Percentiles rank a stretch among this genome's conserved stretches.
These are phyloP conservation scores for Rhyacichthys aspro DNA, from an alignment of 2,797 vertebrate species.

Conservation along the genomic window DNA sequence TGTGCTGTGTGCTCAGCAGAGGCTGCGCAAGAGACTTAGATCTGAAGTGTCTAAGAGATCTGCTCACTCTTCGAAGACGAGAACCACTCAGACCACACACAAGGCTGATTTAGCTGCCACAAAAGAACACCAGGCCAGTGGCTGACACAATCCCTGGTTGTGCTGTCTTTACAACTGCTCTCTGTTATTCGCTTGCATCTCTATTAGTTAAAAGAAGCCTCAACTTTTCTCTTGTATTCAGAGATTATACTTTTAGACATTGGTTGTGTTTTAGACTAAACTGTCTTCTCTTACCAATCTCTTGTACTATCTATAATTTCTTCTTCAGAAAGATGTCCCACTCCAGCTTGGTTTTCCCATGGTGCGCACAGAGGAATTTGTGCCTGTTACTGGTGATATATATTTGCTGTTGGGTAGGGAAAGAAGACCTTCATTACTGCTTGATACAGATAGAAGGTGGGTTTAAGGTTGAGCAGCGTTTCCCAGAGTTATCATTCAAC, in stretches of 20 bases:
- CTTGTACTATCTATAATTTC: background rate
- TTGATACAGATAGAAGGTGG: constrained; percentile 34
- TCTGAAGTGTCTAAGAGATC: constrained; percentile 73
- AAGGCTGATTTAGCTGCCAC: constrained; percentile 60
- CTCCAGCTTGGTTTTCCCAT: constrained; percentile 58
- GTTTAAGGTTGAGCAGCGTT: constrained; percentile 37
- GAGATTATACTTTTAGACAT: constrained; percentile 5
- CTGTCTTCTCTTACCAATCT: background rate
- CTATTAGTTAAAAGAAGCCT: constrained; percentile 18
- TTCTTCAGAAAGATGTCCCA: constrained; percentile 40
- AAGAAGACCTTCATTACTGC: constrained; percentile 56
- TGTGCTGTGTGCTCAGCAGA: constrained; percentile 60
- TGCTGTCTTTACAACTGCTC: constrained; percentile 44
- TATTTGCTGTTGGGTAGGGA: constrained; percentile 56
- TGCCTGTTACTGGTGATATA: constrained; percentile 73
- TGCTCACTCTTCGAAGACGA: constrained; percentile 62
- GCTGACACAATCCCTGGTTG: constrained; percentile 47
- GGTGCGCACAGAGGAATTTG: constrained; percentile 63
- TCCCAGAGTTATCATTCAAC: constrained; percentile 59
- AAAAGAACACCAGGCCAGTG: constrained; percentile 54
- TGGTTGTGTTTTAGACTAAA: constrained; percentile 14
- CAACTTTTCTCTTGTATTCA: constrained; percentile 5
- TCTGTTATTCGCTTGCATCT: constrained; percentile 23
- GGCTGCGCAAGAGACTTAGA: constrained; percentile 63
- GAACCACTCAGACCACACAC: constrained; percentile 76